Base-by-base conservation (phyloP, 2,113 vertebrate genomes). In the Notarius lentiginosus region DNA sequence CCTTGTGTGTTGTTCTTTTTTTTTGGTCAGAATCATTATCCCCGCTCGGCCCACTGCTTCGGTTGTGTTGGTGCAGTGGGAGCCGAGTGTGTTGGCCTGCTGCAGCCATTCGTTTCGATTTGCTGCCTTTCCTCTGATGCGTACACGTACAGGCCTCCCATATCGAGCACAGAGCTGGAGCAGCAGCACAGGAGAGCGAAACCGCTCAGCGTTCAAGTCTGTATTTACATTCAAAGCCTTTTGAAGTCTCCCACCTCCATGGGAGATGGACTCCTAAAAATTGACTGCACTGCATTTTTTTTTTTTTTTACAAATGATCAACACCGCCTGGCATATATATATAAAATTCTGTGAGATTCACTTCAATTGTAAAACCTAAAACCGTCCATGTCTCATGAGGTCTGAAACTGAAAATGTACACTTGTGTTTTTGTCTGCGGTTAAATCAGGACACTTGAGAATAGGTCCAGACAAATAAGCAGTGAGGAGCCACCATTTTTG, bases 71-170 rank as follows among this genome's bases (percentile, higher is more conserved):
- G 90, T 86, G 92, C 93, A 56, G 91, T 92, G 93, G 92, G 93
- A 93, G 93, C 92, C 90, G 93, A 94, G 93, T 92, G 90, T 63
- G 75, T 73, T 30, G 88, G 73, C 86, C 89, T 93, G 93, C 93
- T 93, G 93, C 94, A 94, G 93, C 94, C 93, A 93, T 95, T 94
- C 93, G 91, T 94, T 91, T 92, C 91, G 92, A 92, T 94, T 92
- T 91, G 90, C 86, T 88, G 72, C 82, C 65, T 86, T 81, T 85
- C 79, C 85, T 83, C 85, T 72, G 70, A 86, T 81, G 88, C 84
- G 75, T 41, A 81, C 79, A 81, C 56, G 90, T 86, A 47, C 77
- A 75, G 53, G 92, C 89, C 88, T 81, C 51, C 68, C 79, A 86
- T 87, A 83, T 87, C 72, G 73, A 88, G 51, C 75, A 79, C 82